Conservation (phyloP, 2,888 invertebrate genomes). For the Andrena chrysosceles region DNA sequence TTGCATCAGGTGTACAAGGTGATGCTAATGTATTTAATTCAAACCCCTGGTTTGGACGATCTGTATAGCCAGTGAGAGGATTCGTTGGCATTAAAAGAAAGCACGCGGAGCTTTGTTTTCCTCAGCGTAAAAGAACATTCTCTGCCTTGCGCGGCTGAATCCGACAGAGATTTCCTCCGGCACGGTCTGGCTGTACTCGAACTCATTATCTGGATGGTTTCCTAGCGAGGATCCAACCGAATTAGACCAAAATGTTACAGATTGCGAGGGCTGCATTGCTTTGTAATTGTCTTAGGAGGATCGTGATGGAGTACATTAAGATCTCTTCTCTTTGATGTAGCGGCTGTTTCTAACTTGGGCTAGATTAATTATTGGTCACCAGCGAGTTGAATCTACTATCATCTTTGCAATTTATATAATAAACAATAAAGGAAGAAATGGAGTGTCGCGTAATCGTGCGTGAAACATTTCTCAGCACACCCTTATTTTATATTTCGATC, state of each 20-base stretch:
- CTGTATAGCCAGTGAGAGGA: neutral
- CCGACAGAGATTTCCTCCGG: constrained; percentile 9
- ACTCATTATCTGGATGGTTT: constrained; percentile 60
- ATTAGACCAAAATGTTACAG: constrained; percentile 35
- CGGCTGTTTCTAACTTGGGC: neutral
- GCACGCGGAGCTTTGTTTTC: neutral
- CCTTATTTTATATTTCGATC: constrained; percentile 14
- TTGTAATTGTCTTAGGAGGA: constrained; percentile 25
- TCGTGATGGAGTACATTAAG: constrained; percentile 36
- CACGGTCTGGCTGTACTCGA: constrained; percentile 45
- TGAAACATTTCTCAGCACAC: neutral
- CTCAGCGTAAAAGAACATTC: constrained; percentile 3
- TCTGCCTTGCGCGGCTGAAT: neutral
- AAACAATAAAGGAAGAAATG: neutral
- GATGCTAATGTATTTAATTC: neutral
- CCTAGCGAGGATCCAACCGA: constrained; percentile 33
- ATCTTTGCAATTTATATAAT: neutral
- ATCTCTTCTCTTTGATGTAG: neutral
- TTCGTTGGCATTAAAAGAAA: constrained; percentile 24
- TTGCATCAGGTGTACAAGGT: too few relatives aligned
- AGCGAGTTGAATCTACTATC: neutral
- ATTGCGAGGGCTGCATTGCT: constrained; percentile 10
- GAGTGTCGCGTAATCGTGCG: neutral
- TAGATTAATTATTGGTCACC: neutral
- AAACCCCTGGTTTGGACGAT: neutral